phyloP scores from a whole-genome alignment of 2,888 invertebrate genomes.

The Catocala fraxini region DNA sequence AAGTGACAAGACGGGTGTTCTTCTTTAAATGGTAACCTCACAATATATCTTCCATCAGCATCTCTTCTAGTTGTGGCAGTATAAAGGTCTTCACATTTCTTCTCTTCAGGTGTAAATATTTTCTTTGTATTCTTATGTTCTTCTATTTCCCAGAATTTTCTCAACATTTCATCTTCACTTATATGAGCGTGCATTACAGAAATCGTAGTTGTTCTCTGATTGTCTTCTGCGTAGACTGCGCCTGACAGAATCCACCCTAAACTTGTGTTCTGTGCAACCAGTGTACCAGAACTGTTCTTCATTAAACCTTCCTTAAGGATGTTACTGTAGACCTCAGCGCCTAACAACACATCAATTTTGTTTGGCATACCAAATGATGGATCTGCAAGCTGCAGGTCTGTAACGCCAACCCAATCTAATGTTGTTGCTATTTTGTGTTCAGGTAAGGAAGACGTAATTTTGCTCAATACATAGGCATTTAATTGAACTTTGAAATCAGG shows the following conservation, averaged over 20 bases:
- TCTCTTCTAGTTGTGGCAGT: neutral
- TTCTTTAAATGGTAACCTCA: conserved; percentile 7
- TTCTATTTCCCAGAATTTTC: conserved; percentile 40
- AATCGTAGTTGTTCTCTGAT: neutral
- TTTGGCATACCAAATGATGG: no score
- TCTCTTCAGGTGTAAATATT: conserved; percentile 24
- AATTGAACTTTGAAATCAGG: neutral
- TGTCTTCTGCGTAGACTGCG: neutral
- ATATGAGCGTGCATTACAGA: conserved; percentile 6
- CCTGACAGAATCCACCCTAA: conserved; percentile 40
- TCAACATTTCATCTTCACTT: conserved; percentile 21
- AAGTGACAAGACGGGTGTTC: conserved; percentile 6
- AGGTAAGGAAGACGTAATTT: conserved; percentile 3
- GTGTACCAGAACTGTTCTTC: no score
- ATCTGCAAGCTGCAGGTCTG: no score
- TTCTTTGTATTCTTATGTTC: conserved; percentile 19
- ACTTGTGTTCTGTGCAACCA: no score
- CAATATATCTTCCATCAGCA: conserved; percentile 9
- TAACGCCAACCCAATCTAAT: conserved; percentile 43
- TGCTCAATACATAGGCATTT: conserved; percentile 1
- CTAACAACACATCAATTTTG: no score
- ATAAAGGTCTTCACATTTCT: conserved; percentile 23
- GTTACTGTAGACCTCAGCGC: no score
- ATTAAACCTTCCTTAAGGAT: no score
- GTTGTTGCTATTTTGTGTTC: conserved; percentile 5